Conservation (phyloP, 2,888 invertebrate genomes). For the Bugulina stolonifera region DNA sequence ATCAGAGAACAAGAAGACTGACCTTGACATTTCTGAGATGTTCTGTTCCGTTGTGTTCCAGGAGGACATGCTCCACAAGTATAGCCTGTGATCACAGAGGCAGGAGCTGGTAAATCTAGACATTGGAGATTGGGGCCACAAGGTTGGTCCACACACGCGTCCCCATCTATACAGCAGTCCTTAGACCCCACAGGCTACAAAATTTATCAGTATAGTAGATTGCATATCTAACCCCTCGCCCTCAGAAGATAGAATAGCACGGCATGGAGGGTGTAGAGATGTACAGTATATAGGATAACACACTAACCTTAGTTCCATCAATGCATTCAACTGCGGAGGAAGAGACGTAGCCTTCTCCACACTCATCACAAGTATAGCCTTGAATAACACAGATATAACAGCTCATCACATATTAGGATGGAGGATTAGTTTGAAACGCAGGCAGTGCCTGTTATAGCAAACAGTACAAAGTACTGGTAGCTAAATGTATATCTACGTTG, state of each 20-base stretch:
- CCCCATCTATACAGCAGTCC: slow-evolving; percentile 5
- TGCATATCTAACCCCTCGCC: no score
- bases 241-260: no score
- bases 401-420: no score
- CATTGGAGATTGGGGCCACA: background rate
- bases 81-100: background rate
- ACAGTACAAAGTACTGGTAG: no score
- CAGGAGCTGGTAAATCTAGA: slow-evolving; percentile 11
- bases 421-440: no score
- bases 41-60: background rate
- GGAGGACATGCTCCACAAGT: background rate
- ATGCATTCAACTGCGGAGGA: background rate
- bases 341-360: slow-evolving; percentile 2
- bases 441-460: no score
- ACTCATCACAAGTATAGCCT: slow-evolving; percentile 13
- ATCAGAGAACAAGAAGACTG: no score
- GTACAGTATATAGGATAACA: no score
- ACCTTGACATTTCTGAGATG: slow-evolving; percentile 7
- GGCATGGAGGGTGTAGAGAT: no score
- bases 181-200: background rate
- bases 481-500: no score
- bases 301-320: background rate
- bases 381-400: no score
- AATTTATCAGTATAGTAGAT: background rate
- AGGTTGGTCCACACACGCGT: background rate